A percentile compares a stretch with the other conserved stretches of the same genome.
Conservation (phyloP, 2,888 invertebrate genomes). For the Ochlodes sylvanus region DNA sequence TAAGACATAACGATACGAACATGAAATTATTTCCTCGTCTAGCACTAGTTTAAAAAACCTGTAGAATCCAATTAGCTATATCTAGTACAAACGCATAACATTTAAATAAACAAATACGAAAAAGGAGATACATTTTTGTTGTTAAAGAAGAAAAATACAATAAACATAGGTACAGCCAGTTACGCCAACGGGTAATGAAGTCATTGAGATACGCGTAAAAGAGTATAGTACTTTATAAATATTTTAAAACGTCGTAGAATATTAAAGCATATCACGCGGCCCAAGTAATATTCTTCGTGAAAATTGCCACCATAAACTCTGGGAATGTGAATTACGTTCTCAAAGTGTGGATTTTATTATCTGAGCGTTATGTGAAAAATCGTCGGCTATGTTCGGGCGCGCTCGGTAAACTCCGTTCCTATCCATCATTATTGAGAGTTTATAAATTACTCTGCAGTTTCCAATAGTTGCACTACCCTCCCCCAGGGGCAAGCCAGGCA, state of each 20-base stretch:
- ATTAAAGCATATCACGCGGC: constrained; percentile 74
- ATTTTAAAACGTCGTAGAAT: constrained; percentile 78
- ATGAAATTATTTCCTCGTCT: not conserved
- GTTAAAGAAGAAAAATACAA: constrained; percentile 17
- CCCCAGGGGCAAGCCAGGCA: constrained; percentile 44
- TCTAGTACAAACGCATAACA: not conserved
- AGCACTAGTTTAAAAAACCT: not conserved
- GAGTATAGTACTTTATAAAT: constrained; percentile 73
- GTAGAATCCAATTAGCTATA: not conserved
- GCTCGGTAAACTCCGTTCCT: constrained; percentile 54
- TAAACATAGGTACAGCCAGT: constrained; percentile 19
- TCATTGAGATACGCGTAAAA: constrained; percentile 48
- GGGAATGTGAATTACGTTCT: constrained; percentile 74
- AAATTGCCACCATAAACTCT: constrained; percentile 77
- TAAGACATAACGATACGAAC: not conserved
- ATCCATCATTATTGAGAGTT: constrained; percentile 81
- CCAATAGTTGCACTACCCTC: constrained; percentile 51
- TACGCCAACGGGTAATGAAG: constrained; percentile 38
- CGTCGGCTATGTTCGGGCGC: constrained; percentile 51
- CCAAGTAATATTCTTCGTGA: constrained; percentile 71
- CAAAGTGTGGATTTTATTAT: constrained; percentile 80
- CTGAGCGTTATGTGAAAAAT: constrained; percentile 67
- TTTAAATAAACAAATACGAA: not conserved
- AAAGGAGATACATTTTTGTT: constrained; percentile 13
- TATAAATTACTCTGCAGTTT: constrained; percentile 79